Conservation (phyloP, 1,140 invertebrate genomes). For the Matsumurasca onukii region DNA sequence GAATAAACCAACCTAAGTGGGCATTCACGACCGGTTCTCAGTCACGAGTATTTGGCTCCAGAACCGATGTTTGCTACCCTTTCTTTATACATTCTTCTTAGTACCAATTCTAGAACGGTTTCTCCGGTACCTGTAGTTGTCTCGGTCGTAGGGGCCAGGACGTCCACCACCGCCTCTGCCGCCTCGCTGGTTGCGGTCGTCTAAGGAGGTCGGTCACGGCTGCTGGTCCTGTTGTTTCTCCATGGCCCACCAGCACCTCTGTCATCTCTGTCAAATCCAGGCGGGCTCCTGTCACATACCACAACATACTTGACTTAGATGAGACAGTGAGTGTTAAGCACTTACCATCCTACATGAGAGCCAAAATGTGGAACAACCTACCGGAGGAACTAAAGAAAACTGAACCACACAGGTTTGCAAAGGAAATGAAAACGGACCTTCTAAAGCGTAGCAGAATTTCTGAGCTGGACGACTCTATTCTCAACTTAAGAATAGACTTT, state of each 20-base stretch:
- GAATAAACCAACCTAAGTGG: too few species aligned
- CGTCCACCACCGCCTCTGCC: not conserved
- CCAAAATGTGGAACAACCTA: too few species aligned
- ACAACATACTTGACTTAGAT: not conserved
- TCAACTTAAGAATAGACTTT: too few species aligned
- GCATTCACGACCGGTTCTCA: too few species aligned
- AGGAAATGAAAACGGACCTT: too few species aligned
- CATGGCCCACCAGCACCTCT: slow-evolving; percentile 20
- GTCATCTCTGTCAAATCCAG: not conserved
- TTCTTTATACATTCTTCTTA: not conserved
- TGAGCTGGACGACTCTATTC: too few species aligned
- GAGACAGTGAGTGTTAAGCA: not conserved
- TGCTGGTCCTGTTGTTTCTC: slow-evolving; percentile 11
- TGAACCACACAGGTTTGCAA: not conserved
- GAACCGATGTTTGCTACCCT: not conserved
- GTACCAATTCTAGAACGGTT: not conserved
- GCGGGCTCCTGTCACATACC: not conserved
- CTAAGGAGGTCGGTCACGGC: slow-evolving; percentile 15
- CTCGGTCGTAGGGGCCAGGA: not conserved
- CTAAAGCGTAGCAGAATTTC: too few species aligned
- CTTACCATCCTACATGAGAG: not conserved
- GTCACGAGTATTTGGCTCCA: too few species aligned
- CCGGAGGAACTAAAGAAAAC: too few species aligned
- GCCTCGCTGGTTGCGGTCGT: not conserved
- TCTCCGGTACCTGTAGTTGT: not conserved